Conservation (phyloP, 2,113 vertebrate genomes). For the Patagioenas fasciata region DNA sequence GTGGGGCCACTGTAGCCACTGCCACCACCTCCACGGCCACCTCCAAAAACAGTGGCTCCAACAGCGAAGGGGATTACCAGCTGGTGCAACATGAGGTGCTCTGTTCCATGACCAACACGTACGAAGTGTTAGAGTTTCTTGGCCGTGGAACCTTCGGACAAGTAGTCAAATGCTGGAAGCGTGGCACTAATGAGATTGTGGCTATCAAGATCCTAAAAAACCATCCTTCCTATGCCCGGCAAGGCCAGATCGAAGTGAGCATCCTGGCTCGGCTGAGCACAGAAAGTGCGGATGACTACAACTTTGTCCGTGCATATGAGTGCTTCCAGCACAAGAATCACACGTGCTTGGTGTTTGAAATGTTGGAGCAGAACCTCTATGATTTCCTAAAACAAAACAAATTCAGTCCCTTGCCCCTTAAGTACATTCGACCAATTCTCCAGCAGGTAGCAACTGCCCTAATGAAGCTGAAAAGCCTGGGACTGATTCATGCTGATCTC, state of each 20-base stretch:
- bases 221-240: conserved; percentile 95
- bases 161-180: conserved; percentile 99
- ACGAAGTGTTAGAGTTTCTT: conserved; percentile 96
- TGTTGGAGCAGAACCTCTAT: conserved; percentile 99
- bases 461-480: conserved; percentile 97
- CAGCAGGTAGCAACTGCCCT: conserved; percentile 97
- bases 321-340: conserved; percentile 99
- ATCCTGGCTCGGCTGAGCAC: conserved; percentile 97
- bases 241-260: conserved; percentile 98
- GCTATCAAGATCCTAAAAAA: conserved; percentile 99
- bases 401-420: conserved; percentile 97
- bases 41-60: conserved; percentile 92
- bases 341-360: conserved; percentile 99
- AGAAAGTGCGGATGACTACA: conserved; percentile 96
- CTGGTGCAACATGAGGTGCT: conserved; percentile 98
- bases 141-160: conserved; percentile 97
- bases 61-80: conserved; percentile 97
- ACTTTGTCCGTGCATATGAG: conserved; percentile 97
- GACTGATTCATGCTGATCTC: conserved; percentile 97
- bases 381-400: conserved; percentile 99
- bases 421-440: conserved; percentile 95
- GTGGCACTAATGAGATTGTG: conserved; percentile 98
- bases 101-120: conserved; percentile 99
- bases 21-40: conserved; percentile 19
- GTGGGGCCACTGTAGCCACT: conserved; percentile 88